Evolutionary conservation across 1,140 invertebrate genomes (phyloP).

Genomic region (Hypsibius dujardini): DNA sequence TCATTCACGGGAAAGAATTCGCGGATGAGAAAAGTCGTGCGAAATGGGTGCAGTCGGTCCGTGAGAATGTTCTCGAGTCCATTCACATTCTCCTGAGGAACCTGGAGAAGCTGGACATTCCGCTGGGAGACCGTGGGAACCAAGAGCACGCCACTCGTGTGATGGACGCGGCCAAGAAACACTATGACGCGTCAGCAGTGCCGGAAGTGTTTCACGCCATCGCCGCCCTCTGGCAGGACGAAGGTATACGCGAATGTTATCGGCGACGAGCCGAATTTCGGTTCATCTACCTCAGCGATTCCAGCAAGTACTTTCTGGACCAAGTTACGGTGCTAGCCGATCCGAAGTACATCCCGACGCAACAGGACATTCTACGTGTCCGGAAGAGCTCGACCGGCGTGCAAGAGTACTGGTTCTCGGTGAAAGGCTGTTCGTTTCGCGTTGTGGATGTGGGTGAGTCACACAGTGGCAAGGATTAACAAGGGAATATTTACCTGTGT

Average conservation of each 20-base stretch:
- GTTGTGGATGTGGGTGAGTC: constrained; percentile 41
- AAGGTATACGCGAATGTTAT: constrained; percentile 20
- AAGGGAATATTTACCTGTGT: no score
- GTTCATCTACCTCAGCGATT: constrained; percentile 21
- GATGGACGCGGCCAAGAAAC: no score
- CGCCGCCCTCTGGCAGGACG: constrained; percentile 20
- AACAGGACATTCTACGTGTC: neutral
- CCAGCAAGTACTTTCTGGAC: constrained; percentile 21
- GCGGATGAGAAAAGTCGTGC: constrained; percentile 3
- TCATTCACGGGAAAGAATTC: constrained; percentile 1
- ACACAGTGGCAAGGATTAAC: no score
- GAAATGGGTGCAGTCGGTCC: neutral
- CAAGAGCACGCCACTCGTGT: neutral
- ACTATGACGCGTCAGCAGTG: no score
- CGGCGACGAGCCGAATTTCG: constrained; percentile 20
- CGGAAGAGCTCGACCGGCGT: neutral
- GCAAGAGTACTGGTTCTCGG: constrained; percentile 20
- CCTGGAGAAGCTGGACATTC: neutral
- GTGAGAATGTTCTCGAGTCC: neutral
- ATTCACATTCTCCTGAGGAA: neutral
- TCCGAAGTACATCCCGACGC: neutral
- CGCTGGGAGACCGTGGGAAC: neutral
- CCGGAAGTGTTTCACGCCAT: no score
- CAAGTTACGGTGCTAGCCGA: neutral
- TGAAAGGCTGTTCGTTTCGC: constrained; percentile 40